Evolutionary conservation across 2,113 vertebrate genomes (phyloP).

Genomic region (Trachemys scripta): DNA sequence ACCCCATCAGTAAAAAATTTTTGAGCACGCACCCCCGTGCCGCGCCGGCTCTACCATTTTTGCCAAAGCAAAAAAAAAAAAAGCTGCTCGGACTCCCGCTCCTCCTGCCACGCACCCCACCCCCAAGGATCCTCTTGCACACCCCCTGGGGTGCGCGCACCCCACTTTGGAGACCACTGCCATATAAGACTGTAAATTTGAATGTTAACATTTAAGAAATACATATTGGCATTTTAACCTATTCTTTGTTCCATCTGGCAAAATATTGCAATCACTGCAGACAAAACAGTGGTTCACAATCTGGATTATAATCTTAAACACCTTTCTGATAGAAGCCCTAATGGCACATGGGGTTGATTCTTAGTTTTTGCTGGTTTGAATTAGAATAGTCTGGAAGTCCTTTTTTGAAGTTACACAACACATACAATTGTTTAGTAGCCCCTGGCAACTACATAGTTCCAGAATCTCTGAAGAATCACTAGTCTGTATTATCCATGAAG

Average conservation of each 20-base stretch:
- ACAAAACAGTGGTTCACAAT: not conserved
- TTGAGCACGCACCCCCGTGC: no score
- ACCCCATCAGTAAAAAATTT: no score
- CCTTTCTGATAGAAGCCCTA: not conserved
- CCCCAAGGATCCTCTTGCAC: no score
- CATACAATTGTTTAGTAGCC: not conserved
- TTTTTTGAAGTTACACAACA: not conserved
- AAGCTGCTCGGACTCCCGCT: no score
- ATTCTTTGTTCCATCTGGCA: accelerated
- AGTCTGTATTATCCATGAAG: not conserved
- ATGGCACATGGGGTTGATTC: not conserved
- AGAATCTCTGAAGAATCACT: not conserved
- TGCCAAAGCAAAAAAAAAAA: no score
- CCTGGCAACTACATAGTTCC: not conserved
- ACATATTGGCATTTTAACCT: not conserved
- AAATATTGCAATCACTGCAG: not conserved
- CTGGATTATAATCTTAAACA: not conserved
- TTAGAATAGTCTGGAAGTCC: not conserved
- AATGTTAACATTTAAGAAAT: not conserved
- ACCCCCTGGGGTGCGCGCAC: no score
- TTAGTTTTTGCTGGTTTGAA: not conserved
- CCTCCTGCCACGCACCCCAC: no score
- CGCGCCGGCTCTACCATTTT: no score
- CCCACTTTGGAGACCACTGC: not conserved
- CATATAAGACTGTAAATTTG: not conserved